Percentiles rank a stretch among this genome's conserved stretches.
phyloP scores from a whole-genome alignment of 2,797 vertebrate genomes.

The Harpagifer antarcticus region DNA sequence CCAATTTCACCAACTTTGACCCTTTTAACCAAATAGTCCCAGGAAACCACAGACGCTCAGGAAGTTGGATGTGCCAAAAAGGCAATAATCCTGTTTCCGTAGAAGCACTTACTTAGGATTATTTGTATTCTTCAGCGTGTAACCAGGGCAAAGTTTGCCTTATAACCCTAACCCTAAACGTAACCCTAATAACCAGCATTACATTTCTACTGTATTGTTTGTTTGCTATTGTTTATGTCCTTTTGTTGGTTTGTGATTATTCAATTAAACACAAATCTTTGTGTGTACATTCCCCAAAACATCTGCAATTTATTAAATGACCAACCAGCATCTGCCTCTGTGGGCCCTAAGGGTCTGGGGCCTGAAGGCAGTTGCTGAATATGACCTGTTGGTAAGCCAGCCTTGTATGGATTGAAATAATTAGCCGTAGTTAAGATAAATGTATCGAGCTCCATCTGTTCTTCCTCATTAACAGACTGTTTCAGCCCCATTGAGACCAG shows the following conservation, averaged over 20 bases:
- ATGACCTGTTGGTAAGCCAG: neutral
- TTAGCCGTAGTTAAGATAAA: neutral
- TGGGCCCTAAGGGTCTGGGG: neutral
- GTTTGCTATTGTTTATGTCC: too few species aligned
- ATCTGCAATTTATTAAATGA: neutral
- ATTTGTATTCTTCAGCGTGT: neutral
- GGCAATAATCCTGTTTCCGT: neutral
- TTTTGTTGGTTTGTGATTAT: neutral
- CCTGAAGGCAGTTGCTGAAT: neutral
- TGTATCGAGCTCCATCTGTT: neutral
- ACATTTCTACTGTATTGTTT: too few species aligned
- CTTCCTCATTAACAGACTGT: neutral
- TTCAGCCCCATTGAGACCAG: too few species aligned
- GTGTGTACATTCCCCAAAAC: too few species aligned
- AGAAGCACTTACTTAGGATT: too few species aligned
- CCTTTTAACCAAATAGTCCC: neutral
- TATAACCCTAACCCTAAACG: too few species aligned
- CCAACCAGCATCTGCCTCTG: neutral
- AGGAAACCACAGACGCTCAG: neutral
- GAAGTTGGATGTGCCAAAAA: neutral
- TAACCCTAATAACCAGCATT: too few species aligned
- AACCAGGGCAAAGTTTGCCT: neutral
- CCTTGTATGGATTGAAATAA: neutral
- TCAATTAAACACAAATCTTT: neutral
- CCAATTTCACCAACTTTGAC: neutral